These are phyloP conservation scores for Hydrolagus colliei DNA, from an alignment of 2,797 vertebrate species.

Conservation along the genomic window DNA sequence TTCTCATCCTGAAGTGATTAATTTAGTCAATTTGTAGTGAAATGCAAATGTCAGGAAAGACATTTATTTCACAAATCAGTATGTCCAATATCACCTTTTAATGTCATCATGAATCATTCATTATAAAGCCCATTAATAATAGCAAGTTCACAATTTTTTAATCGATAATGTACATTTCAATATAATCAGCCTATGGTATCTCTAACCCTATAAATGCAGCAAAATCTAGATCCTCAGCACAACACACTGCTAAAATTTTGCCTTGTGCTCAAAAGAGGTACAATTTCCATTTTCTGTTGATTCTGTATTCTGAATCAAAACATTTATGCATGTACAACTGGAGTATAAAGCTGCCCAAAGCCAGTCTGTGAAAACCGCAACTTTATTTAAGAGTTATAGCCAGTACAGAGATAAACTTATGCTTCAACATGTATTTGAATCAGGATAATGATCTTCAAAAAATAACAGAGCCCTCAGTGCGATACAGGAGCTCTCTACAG, in stretches of 20 bases:
- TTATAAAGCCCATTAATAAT: no score
- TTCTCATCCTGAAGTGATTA: no score
- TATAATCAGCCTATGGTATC: not conserved
- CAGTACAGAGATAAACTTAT: conserved; percentile 30
- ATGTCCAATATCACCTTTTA: no score
- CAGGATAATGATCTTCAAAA: conserved; percentile 5
- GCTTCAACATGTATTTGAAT: conserved; percentile 16
- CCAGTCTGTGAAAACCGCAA: conserved; percentile 18
- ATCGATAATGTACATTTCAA: not conserved
- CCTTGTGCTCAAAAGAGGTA: not conserved
- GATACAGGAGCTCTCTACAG: conserved; percentile 14
- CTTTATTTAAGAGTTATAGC: conserved; percentile 28
- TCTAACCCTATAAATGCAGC: not conserved
- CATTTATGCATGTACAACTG: not conserved
- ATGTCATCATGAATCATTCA: no score
- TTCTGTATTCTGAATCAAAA: not conserved
- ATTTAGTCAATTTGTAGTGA: no score
- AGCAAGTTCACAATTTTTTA: not conserved
- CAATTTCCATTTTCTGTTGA: not conserved
- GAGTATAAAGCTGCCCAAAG: conserved; percentile 4
- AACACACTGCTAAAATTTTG: not conserved
- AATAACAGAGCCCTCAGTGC: not conserved
- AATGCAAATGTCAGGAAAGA: no score
- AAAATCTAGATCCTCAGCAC: not conserved
- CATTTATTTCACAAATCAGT: no score